phyloP scores from a whole-genome alignment of 2,113 vertebrate species.

The Dendropsophus ebraccatus region DNA sequence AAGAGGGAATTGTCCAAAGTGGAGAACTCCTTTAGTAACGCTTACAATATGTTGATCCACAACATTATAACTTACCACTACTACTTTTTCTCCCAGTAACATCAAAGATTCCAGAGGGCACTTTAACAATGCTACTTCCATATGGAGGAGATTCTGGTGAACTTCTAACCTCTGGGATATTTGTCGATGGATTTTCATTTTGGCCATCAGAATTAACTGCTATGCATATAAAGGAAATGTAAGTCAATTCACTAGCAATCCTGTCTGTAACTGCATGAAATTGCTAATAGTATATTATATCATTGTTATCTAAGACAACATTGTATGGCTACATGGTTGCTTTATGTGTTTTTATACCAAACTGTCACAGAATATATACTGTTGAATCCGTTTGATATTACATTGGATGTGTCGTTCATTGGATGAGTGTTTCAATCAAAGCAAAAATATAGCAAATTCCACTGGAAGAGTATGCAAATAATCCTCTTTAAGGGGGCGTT shows the following conservation, averaged over 20 bases:
- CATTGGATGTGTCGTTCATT: too few relatives aligned
- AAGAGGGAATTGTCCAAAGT: too few relatives aligned
- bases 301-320: not conserved
- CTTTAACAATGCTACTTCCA: constrained; percentile 89
- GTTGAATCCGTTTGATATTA: too few relatives aligned
- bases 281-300: not conserved
- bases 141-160: constrained; percentile 67
- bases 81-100: constrained; percentile 71
- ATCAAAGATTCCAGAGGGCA: constrained; percentile 84
- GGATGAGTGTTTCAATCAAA: too few relatives aligned
- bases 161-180: constrained; percentile 68
- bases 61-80: constrained; percentile 74
- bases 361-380: too few relatives aligned
- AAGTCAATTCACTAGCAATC: not conserved
- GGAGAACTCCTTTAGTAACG: too few relatives aligned
- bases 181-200: constrained; percentile 68
- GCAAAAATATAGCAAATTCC: too few relatives aligned
- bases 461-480: too few relatives aligned
- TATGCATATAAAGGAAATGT: not conserved
- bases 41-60: not conserved
- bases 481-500: too few relatives aligned
- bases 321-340: too few relatives aligned
- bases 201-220: constrained; percentile 52
- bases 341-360: too few relatives aligned
- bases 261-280: not conserved